Conservation (phyloP, 1,140 invertebrate genomes). For the Macrostomum lignano region DNA sequence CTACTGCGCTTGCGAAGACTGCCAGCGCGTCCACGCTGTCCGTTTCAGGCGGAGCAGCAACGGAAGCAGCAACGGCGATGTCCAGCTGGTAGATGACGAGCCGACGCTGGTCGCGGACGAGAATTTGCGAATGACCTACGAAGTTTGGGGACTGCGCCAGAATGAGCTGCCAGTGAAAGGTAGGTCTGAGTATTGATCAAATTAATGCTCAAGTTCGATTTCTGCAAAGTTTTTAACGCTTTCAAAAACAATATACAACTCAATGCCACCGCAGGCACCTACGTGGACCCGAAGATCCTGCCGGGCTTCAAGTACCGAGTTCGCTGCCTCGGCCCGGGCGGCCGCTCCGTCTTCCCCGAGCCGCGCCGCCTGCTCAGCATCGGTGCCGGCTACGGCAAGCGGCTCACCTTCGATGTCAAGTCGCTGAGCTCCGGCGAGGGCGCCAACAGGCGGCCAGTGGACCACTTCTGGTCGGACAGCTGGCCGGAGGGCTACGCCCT, state of each 20-base stretch:
- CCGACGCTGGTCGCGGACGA: too few species aligned
- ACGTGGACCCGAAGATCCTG: slow-evolving; percentile 40
- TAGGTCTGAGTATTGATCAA: slow-evolving; percentile 18
- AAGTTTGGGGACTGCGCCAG: too few species aligned
- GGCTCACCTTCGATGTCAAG: slow-evolving; percentile 42
- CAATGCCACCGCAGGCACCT: slow-evolving; percentile 41
- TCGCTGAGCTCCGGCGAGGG: too few species aligned
- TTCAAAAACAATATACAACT: too few species aligned
- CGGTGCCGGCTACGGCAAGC: slow-evolving; percentile 44
- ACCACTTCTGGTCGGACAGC: slow-evolving; percentile 47
- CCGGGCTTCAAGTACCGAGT: slow-evolving; percentile 44
- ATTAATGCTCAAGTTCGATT: background rate
- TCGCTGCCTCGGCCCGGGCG: slow-evolving; percentile 34
- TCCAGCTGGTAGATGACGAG: too few species aligned
- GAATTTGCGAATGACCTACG: too few species aligned
- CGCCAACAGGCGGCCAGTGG: slow-evolving; percentile 34
- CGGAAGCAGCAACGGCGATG: too few species aligned
- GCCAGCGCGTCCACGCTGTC: too few species aligned
- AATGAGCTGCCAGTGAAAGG: slow-evolving; percentile 41
- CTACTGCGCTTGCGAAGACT: too few species aligned
- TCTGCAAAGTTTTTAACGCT: too few species aligned
- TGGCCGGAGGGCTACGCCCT: slow-evolving; percentile 42
- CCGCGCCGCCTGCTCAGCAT: slow-evolving; percentile 36
- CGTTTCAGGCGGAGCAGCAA: too few species aligned
- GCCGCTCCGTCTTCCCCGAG: slow-evolving; percentile 36